A percentile compares a stretch with the other conserved stretches of the same genome.
Evolutionary conservation across 2,113 vertebrate genomes (phyloP).

Genomic region (Rissa tridactyla): DNA sequence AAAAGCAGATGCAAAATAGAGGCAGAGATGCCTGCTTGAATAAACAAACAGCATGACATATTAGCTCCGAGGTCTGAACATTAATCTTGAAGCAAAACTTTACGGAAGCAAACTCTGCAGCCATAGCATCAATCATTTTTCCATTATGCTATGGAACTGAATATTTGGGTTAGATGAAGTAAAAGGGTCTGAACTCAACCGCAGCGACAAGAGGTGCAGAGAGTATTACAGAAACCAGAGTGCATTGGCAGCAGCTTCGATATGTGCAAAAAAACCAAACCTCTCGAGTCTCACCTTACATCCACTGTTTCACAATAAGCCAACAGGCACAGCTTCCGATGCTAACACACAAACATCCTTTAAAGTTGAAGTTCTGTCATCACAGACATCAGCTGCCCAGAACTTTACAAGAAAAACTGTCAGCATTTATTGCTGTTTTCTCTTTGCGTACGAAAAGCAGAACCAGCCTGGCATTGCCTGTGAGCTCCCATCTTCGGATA

Average conservation of each 20-base stretch:
- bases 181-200: background rate
- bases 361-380: background rate
- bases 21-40: background rate
- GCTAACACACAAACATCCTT: background rate
- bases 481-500: background rate
- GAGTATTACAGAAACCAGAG: background rate
- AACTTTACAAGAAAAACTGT: background rate
- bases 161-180: background rate
- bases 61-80: background rate
- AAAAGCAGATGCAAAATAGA: constrained; percentile 1
- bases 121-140: constrained; percentile 7
- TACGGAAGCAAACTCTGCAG: background rate
- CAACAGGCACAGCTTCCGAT: background rate
- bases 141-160: background rate
- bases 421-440: background rate
- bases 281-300: background rate
- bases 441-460: background rate
- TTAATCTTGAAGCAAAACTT: constrained; percentile 13
- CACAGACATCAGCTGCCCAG: background rate
- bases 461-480: background rate
- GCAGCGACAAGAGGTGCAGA: background rate
- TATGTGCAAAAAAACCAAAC: rapidly evolving
- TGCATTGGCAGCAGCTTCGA: background rate
- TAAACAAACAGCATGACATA: background rate
- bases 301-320: background rate